Percentiles rank a stretch among this genome's conserved stretches.
Evolutionary conservation across 2,113 vertebrate species (phyloP).

Genomic region (Mirza zaza): DNA sequence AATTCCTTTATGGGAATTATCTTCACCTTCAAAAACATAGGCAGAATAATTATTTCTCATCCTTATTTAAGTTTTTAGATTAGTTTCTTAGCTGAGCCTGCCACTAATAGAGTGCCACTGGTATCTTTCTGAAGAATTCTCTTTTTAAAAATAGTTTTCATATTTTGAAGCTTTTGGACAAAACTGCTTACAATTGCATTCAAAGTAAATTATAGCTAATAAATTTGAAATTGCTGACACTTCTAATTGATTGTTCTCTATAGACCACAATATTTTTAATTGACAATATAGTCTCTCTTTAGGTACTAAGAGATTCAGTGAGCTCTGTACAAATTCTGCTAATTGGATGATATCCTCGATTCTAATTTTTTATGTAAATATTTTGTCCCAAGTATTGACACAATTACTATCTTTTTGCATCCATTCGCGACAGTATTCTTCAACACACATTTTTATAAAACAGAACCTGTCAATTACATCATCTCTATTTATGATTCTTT

Average conservation of each 20-base stretch:
- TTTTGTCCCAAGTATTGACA: background rate
- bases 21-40: background rate
- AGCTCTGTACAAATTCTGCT: background rate
- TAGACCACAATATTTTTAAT: background rate
- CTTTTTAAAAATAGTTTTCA: background rate
- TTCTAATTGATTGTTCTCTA: background rate
- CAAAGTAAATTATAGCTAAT: constrained; percentile 11
- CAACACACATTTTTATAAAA: background rate
- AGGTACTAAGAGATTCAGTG: background rate
- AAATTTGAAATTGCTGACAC: constrained; percentile 6
- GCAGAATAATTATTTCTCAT: background rate
- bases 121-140: background rate
- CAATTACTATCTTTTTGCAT: background rate
- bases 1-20: background rate
- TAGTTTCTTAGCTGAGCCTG: constrained; percentile 16
- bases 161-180: constrained; percentile 30
- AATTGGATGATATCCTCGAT: background rate
- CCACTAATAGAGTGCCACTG: background rate
- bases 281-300: background rate
- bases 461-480: background rate
- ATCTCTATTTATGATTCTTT: background rate
- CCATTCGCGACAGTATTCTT: background rate
- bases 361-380: background rate
- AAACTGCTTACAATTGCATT: background rate
- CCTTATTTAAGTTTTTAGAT: background rate